Base-by-base conservation (phyloP, 2,797 vertebrate genomes). In the Crocodylus rhombifer region DNA sequence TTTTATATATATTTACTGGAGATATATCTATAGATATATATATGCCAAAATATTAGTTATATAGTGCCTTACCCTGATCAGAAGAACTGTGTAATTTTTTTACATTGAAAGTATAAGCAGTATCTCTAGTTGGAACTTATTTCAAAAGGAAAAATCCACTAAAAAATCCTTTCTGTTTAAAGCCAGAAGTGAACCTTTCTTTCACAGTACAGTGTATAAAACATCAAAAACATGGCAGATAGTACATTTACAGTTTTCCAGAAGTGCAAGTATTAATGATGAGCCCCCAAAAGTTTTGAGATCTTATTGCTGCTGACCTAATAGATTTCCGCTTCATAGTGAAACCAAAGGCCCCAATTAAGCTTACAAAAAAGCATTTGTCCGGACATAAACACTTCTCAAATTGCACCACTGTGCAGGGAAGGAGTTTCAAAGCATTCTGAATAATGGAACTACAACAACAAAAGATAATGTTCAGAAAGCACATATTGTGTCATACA, bases 401-500 rank as follows among this genome's bases (percentile, higher is more conserved):
- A 51, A 30, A 42, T 6, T 16, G 14, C 23, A 65, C 20, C 64
- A 8, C 63, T 17, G 58, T 5, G 26, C 10, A 36, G 67, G 33
- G 67, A 67, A 82, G 16, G 1, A n/a, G 26, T 63, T 83, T 80
- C 33, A 30, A 30, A 77, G 51, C 3, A 7, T 51, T 1, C 26
- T 17, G 36, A 90, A 80, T 6, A 61, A 21, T 6, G 5, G 51
- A 56, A 73, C 9, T 21, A 36, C 51, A 77, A 63, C 76, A 60
- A 42, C 10, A n/a, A 55, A 73, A 80, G 62, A 4, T 3, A 58
- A 69, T 6, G 6, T 69, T 36, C 17, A 7, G 36, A 73, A 86
- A 82, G 21, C 11, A 18, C 0, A 1, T 30, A 18, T 1, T 1
- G 26, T 14, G 75, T 18, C 6, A 0, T 28, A 6, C 2, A 1